Percentiles rank a stretch among this genome's conserved stretches.
Evolutionary conservation across 2,888 invertebrate species (phyloP).

Genomic region (Tiliacea aurago): DNA sequence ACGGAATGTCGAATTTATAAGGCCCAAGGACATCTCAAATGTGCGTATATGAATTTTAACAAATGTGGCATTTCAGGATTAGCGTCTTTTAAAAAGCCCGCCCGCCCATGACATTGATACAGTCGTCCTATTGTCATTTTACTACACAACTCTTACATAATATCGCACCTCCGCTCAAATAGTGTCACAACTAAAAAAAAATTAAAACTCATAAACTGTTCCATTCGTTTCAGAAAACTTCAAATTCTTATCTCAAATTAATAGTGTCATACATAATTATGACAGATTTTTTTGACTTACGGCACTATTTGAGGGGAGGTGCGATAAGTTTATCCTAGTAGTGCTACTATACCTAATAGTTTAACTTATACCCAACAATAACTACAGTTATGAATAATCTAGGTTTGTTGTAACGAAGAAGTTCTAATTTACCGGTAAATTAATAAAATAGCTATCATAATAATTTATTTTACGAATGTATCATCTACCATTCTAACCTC

Average conservation of each 20-base stretch:
- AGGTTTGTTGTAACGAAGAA: not conserved
- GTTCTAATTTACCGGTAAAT: not conserved
- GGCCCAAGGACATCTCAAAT: not conserved
- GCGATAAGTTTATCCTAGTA: not conserved
- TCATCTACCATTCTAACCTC: not conserved
- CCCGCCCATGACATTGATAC: slow-evolving; percentile 53
- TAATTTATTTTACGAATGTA: not conserved
- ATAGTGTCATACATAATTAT: no score
- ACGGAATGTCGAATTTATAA: not conserved
- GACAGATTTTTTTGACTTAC: no score
- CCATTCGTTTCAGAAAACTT: no score
- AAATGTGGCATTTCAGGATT: not conserved
- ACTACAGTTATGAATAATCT: not conserved
- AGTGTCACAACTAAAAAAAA: no score
- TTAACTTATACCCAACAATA: not conserved
- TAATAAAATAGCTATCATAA: not conserved
- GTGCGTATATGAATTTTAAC: not conserved
- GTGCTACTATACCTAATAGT: not conserved
- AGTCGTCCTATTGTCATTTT: slow-evolving; percentile 21
- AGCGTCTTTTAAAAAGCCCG: not conserved
- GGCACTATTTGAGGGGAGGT: no score
- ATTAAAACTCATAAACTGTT: no score
- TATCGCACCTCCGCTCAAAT: no score
- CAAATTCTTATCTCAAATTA: no score
- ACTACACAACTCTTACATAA: slow-evolving; percentile 38